These are phyloP conservation scores for Epizoanthus ramosus DNA, from an alignment of 92 coral and sea anemone species.

Conservation along the genomic window DNA sequence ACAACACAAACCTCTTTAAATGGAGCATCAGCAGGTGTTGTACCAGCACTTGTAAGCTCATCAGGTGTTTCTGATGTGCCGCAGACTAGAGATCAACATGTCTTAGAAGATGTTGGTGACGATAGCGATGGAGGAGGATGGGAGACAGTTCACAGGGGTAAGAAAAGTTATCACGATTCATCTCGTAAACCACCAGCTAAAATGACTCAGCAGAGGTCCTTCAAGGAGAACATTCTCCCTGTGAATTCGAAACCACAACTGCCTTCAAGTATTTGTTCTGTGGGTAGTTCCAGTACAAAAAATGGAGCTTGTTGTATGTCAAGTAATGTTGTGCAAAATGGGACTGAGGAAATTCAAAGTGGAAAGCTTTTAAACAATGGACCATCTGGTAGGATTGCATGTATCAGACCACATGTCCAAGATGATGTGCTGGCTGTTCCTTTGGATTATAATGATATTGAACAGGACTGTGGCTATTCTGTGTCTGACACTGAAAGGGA, in stretches of 20 bases:
- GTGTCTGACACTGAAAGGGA: slow-evolving; percentile 88
- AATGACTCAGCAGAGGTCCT: slow-evolving; percentile 18
- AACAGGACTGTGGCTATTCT: slow-evolving; percentile 65
- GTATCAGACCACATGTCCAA: slow-evolving; percentile 40
- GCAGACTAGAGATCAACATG: background rate
- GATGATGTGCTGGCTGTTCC: slow-evolving; percentile 66
- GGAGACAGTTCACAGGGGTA: slow-evolving; percentile 93
- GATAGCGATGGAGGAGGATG: slow-evolving; percentile 90
- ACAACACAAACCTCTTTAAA: slow-evolving; percentile 50
- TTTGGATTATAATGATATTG: slow-evolving; percentile 69
- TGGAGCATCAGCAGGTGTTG: slow-evolving; percentile 26
- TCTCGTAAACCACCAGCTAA: background rate
- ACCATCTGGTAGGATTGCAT: background rate
- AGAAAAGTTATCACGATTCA: slow-evolving; percentile 60
- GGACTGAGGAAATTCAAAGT: background rate
- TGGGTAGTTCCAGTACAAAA: background rate
- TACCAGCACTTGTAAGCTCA: background rate
- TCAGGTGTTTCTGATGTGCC: background rate
- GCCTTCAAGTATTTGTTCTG: background rate
- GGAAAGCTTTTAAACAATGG: background rate
- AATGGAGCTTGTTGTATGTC: slow-evolving; percentile 9
- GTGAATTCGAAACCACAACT: background rate
- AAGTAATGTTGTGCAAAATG: background rate
- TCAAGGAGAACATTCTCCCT: slow-evolving; percentile 28
- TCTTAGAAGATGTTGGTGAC: slow-evolving; percentile 48